Evolutionary conservation across 2,113 vertebrate species (phyloP).

Genomic region (Pyxicephalus adspersus): DNA sequence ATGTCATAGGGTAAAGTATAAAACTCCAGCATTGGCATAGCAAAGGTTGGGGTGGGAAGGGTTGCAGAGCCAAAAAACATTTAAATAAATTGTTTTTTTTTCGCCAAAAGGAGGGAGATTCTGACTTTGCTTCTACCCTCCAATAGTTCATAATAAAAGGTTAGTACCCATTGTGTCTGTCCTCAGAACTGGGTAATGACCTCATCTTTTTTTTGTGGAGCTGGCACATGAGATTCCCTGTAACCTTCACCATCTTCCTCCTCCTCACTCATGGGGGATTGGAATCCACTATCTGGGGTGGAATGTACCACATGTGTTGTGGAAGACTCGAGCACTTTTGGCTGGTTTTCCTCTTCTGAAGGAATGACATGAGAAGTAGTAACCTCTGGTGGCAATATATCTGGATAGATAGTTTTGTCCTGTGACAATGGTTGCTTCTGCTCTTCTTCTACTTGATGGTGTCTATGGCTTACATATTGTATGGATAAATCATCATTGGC

Average conservation of each 20-base stretch:
- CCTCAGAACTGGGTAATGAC: constrained; percentile 39
- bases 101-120: constrained; percentile 3
- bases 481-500: neutral
- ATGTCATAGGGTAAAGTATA: neutral
- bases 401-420: neutral
- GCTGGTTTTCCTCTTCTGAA: neutral
- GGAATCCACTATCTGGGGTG: constrained; percentile 59
- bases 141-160: constrained; percentile 36
- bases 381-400: neutral
- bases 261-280: constrained; percentile 58
- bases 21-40: constrained; percentile 15
- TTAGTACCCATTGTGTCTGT: neutral
- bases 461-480: neutral
- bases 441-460: neutral
- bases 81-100: constrained; percentile 50
- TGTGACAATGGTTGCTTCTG: neutral
- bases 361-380: neutral
- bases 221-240: constrained; percentile 38
- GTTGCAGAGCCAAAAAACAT: constrained; percentile 42
- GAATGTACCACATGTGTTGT: constrained; percentile 11
- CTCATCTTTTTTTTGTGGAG: constrained; percentile 33
- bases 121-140: constrained; percentile 6
- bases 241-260: constrained; percentile 52
- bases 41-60: neutral
- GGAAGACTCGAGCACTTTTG: neutral